These are phyloP conservation scores for Bradypodion pumilum DNA, from an alignment of 2,797 vertebrate genomes.

Conservation along the genomic window DNA sequence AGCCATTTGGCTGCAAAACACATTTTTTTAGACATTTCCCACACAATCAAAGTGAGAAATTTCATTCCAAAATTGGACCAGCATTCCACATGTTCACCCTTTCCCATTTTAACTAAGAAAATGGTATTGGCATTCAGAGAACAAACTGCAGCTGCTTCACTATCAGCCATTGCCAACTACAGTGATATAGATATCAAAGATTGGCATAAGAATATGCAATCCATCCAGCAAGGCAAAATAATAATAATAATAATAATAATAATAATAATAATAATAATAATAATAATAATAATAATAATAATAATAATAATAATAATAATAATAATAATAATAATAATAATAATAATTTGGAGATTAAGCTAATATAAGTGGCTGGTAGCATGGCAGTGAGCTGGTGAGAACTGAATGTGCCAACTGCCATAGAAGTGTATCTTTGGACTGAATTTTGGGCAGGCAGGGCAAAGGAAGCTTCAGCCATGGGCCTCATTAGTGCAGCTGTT, in stretches of 20 bases:
- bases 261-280: too few relatives aligned
- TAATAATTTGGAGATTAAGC: neutral
- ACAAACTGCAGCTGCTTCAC: neutral
- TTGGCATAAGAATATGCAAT: neutral
- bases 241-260: too few relatives aligned
- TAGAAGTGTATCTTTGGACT: too few relatives aligned
- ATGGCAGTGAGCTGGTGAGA: neutral
- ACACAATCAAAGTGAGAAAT: neutral
- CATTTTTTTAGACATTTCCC: neutral
- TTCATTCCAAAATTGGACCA: neutral
- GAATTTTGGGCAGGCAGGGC: too few relatives aligned
- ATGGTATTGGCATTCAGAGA: neutral
- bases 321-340: too few relatives aligned
- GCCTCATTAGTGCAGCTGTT: too few relatives aligned
- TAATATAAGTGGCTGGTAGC: neutral
- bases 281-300: too few relatives aligned
- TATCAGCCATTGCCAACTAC: neutral
- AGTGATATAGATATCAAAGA: neutral
- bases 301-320: too few relatives aligned
- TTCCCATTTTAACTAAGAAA: neutral
- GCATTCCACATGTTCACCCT: neutral
- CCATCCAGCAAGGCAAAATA: neutral
- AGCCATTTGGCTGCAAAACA: constrained; percentile 11
- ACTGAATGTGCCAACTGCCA: neutral
- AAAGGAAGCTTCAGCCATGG: too few relatives aligned